These are phyloP conservation scores for Keiferia lycopersicella DNA, from an alignment of 2,888 invertebrate species.

Conservation along the genomic window DNA sequence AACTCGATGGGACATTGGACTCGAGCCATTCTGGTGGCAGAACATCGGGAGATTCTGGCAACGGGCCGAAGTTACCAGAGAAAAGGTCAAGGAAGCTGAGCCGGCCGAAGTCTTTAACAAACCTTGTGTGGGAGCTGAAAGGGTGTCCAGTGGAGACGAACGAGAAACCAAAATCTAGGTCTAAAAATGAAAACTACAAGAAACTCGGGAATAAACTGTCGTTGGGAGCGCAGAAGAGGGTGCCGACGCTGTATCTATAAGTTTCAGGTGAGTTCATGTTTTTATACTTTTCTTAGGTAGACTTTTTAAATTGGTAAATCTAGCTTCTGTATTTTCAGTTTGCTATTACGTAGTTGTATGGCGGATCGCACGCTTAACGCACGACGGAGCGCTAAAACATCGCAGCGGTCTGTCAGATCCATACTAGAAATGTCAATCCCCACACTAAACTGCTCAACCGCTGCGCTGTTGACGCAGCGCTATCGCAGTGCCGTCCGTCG, in stretches of 20 bases:
- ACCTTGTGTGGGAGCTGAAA: conserved; percentile 90
- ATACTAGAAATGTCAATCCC: too few species aligned
- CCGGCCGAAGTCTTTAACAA: conserved; percentile 92
- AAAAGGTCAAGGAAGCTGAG: conserved; percentile 90
- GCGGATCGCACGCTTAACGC: too few species aligned
- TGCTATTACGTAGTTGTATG: too few species aligned
- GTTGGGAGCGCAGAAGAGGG: conserved; percentile 78
- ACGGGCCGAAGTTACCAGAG: conserved; percentile 89
- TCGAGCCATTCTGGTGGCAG: conserved; percentile 94
- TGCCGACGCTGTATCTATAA: conserved; percentile 81
- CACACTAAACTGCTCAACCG: too few species aligned
- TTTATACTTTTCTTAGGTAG: background rate
- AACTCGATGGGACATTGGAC: conserved; percentile 91
- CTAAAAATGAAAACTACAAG: conserved; percentile 77
- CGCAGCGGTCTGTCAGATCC: too few species aligned
- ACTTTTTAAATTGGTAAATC: background rate
- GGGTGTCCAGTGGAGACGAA: conserved; percentile 70
- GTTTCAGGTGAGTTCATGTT: conserved; percentile 55
- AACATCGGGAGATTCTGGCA: conserved; percentile 91
- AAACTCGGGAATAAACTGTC: conserved; percentile 78
- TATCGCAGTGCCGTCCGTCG: too few species aligned
- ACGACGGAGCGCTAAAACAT: too few species aligned
- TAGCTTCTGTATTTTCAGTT: background rate
- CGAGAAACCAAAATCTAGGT: conserved; percentile 76
- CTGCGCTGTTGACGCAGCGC: too few species aligned